Conservation (phyloP, 2,888 invertebrate species). For the Cosmia trapezina region DNA sequence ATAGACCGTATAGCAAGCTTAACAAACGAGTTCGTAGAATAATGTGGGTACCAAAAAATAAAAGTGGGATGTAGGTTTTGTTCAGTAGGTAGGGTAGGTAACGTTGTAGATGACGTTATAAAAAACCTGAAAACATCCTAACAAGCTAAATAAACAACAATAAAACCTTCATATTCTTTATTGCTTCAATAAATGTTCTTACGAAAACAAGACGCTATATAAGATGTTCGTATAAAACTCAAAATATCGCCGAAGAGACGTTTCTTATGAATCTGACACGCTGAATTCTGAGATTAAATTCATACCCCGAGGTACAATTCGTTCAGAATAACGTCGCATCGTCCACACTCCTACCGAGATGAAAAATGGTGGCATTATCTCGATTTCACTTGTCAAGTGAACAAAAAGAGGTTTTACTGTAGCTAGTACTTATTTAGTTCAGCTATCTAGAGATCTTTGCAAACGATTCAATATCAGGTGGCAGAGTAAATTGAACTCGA, state of each 20-base stretch:
- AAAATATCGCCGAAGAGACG: constrained; percentile 76
- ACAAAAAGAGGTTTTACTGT: constrained; percentile 75
- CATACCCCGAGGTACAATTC: constrained; percentile 88
- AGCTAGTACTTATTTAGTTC: constrained; percentile 66
- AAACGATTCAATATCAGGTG: constrained; percentile 20
- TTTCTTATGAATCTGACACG: constrained; percentile 86
- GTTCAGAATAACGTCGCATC: constrained; percentile 83
- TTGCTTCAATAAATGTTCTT: constrained; percentile 64
- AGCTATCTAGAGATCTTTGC: constrained; percentile 50
- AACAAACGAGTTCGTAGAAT: too few species aligned
- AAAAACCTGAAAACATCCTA: neutral
- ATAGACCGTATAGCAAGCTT: too few species aligned
- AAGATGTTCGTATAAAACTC: constrained; percentile 72
- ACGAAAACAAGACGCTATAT: constrained; percentile 72
- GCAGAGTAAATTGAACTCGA: neutral
- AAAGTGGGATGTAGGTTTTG: too few species aligned
- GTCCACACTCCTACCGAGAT: constrained; percentile 83
- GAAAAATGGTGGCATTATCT: constrained; percentile 87
- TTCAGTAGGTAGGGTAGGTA: too few species aligned
- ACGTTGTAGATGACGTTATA: too few species aligned
- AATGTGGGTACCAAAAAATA: too few species aligned
- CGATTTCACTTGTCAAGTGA: constrained; percentile 84
- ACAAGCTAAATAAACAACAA: constrained; percentile 38
- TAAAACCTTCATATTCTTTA: constrained; percentile 55
- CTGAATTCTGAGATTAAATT: constrained; percentile 89